Base-by-base conservation (phyloP, 2,888 invertebrate genomes). In the Pristionchus exspectatus region DNA sequence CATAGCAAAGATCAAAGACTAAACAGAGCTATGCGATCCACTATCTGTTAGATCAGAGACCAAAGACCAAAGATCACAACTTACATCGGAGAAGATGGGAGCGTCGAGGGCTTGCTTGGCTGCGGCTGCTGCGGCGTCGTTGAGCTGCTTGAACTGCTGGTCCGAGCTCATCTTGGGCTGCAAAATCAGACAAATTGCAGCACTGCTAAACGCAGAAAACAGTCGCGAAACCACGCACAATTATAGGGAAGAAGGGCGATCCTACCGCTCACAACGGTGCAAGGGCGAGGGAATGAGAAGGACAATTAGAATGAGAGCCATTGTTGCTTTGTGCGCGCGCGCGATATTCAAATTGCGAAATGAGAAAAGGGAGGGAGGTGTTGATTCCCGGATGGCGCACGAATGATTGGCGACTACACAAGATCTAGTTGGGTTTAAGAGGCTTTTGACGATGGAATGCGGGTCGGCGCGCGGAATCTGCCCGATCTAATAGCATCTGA, bases 71-170 rank as follows among this genome's bases (percentile, higher is more conserved):
- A 85, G 84, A 85, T 24, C 84, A 85, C 38, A 38, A 56, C 74
- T 74, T 54, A 88, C 87, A 88, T 88, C 87, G 54, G 74, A 74
- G 74, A 88, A 88, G 50, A 88, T 88, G 74, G 87, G 87, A 27
- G 87, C 44, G 56, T 88, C 87, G 56, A 88, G 87, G 16, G 87
- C 59, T 14, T 14, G 12, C 72, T 69, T 87, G 72, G 63, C 69
- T 14, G 56, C 56, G 30, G 38, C 56, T 30, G 56, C 44, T 24
- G 87, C 69, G 12, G 2, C 38, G 27, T 87, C 87, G 24, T 38
- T 85, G 33, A 38, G 44, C 66, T 59, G 38, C 69, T 87, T 87
- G 69, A 87, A 87, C 50, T 66, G 85, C 59, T 85, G 50, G 24
- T 63, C 84, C 27, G 44, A 44, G 83, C 84, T 59, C 59, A 56